Evolutionary conservation across 2,113 vertebrate genomes (phyloP).

Genomic region (Thalassoma bifasciatum): DNA sequence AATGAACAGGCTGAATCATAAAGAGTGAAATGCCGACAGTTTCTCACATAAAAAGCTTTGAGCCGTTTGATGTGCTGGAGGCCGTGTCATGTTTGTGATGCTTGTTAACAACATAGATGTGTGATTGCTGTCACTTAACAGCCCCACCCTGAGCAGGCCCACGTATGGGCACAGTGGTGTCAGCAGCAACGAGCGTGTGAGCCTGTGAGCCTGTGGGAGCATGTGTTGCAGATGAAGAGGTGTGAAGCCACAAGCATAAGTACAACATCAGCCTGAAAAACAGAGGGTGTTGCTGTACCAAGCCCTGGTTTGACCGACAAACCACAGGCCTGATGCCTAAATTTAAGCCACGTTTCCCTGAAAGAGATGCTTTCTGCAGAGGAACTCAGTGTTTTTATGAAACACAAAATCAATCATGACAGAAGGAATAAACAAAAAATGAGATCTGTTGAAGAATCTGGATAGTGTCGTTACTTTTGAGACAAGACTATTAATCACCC

Average conservation of each 20-base stretch:
- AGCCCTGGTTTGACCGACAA: background rate
- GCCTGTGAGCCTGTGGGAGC: background rate
- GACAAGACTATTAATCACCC: no score
- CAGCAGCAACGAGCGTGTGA: no score
- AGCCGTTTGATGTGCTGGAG: background rate
- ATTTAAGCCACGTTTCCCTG: slow-evolving; percentile 25
- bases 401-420: background rate
- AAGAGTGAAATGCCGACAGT: no score
- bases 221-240: slow-evolving; percentile 38
- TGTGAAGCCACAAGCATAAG: slow-evolving; percentile 73
- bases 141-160: slow-evolving; percentile 60
- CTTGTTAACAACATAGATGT: slow-evolving; percentile 35
- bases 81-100: slow-evolving; percentile 4
- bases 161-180: slow-evolving; percentile 19
- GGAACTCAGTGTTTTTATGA: background rate
- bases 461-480: no score
- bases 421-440: background rate
- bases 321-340: slow-evolving; percentile 31
- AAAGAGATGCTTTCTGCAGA: background rate
- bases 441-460: background rate
- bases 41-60: background rate
- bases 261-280: slow-evolving; percentile 29
- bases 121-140: slow-evolving; percentile 58
- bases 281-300: slow-evolving; percentile 16
- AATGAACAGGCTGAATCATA: no score